These are phyloP conservation scores for Dorcus parallelipipedus DNA, from an alignment of 2,888 invertebrate species.

Conservation along the genomic window DNA sequence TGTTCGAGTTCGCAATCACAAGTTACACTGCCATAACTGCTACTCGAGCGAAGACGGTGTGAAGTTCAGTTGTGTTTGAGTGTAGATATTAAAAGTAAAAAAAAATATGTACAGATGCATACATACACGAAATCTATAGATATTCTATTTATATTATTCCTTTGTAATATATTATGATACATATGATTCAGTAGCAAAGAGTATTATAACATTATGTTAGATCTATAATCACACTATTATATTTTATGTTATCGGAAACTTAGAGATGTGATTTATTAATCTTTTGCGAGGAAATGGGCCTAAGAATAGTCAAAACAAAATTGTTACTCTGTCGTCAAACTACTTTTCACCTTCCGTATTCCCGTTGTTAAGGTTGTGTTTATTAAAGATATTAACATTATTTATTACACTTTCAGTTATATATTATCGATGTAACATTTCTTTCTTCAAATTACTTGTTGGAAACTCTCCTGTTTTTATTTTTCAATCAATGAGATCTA, in stretches of 20 bases:
- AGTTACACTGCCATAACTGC: constrained; percentile 96
- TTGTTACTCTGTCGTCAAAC: neutral
- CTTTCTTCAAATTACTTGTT: too few species aligned
- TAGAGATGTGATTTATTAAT: too few species aligned
- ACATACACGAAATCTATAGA: constrained; percentile 9
- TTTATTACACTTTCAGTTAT: constrained; percentile 3
- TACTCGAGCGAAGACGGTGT: constrained; percentile 94
- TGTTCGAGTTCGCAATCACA: constrained; percentile 86
- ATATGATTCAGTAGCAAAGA: too few species aligned
- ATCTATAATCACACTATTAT: too few species aligned
- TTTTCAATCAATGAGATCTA: too few species aligned
- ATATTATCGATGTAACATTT: too few species aligned
- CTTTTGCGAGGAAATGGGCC: too few species aligned
- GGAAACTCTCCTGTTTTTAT: too few species aligned
- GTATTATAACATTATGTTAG: too few species aligned
- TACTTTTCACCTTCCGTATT: too few species aligned
- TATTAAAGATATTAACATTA: constrained; percentile 10
- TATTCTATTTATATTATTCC: constrained; percentile 9
- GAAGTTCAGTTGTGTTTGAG: constrained; percentile 78
- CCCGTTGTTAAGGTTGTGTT: constrained; percentile 11
- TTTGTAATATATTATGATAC: constrained; percentile 10
- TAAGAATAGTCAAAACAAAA: neutral
- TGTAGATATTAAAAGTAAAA: constrained; percentile 7
- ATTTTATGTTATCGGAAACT: too few species aligned
- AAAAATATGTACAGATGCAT: constrained; percentile 8